Percentiles rank a stretch among this genome's conserved stretches.
phyloP scores from a whole-genome alignment of 2,113 vertebrate genomes.

The Phalacrocorax carbo region DNA sequence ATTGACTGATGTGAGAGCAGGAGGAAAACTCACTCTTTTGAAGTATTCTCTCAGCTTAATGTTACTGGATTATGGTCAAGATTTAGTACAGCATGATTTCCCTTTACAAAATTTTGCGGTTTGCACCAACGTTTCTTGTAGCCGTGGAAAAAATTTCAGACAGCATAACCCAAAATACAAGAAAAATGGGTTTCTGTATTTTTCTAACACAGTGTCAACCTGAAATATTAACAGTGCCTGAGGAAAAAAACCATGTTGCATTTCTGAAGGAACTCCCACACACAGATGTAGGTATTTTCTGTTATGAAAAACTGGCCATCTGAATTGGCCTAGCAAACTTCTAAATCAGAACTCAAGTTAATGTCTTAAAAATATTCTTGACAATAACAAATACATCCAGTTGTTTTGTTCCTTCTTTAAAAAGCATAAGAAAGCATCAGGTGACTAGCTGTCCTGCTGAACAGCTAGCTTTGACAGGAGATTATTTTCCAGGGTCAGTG shows the following conservation, averaged over 20 bases:
- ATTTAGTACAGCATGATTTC: not conserved
- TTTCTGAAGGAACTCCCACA: not conserved
- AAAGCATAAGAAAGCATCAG: not conserved
- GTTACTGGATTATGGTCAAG: not conserved
- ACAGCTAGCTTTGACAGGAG: not conserved
- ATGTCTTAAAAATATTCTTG: not conserved
- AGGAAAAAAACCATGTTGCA: not conserved
- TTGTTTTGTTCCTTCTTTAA: not conserved
- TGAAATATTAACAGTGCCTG: not conserved
- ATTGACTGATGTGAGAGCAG: not conserved
- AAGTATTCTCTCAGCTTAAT: not conserved
- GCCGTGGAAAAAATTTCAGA: not conserved
- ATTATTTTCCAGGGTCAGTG: not conserved
- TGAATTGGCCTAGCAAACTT: not conserved
- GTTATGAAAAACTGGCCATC: not conserved
- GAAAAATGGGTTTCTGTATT: not conserved
- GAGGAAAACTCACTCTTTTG: not conserved
- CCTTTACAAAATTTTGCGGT: not conserved
- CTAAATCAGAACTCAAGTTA: not conserved
- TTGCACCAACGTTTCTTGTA: not conserved
- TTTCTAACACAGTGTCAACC: not conserved
- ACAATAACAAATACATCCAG: not conserved
- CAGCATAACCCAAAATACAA: not conserved
- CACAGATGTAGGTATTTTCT: not conserved
- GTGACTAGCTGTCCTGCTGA: not conserved